Conservation (phyloP, 2,797 vertebrate genomes). For the Brachyrhaphis roseni region DNA sequence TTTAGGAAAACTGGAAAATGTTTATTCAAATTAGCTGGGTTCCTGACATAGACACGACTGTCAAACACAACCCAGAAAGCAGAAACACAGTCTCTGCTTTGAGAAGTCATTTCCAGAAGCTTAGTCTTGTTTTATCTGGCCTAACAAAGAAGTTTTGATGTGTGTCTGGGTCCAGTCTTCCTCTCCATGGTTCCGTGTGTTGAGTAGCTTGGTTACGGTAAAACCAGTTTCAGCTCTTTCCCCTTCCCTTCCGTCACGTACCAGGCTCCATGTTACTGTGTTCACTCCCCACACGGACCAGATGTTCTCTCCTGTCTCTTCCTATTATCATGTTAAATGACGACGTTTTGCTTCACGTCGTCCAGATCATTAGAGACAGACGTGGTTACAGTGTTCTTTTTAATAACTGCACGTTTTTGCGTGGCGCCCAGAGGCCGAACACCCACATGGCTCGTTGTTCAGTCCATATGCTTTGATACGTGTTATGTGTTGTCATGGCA, state of each 20-base stretch:
- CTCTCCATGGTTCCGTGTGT: background rate
- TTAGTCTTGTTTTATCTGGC: background rate
- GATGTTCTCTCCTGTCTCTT: background rate
- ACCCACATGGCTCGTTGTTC: background rate
- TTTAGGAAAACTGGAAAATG: background rate
- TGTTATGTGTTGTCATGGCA: background rate
- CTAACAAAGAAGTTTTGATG: background rate
- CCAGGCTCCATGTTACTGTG: background rate
- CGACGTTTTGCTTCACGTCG: background rate
- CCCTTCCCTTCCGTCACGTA: background rate
- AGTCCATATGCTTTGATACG: background rate
- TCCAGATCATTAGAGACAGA: background rate
- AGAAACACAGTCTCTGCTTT: background rate
- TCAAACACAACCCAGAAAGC: background rate
- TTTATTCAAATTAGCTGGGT: background rate
- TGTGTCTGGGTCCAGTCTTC: background rate
- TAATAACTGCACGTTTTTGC: background rate
- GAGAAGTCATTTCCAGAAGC: background rate
- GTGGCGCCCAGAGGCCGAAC: conserved; percentile 1
- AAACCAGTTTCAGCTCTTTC: background rate
- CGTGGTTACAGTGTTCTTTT: background rate
- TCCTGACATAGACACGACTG: background rate
- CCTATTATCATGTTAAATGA: background rate
- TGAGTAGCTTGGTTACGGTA: background rate
- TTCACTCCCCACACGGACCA: background rate